Evolutionary conservation across 2,113 vertebrate genomes (phyloP), one percentile per base, ranked within the genome.

Genomic region (Thermophis baileyi): DNA sequence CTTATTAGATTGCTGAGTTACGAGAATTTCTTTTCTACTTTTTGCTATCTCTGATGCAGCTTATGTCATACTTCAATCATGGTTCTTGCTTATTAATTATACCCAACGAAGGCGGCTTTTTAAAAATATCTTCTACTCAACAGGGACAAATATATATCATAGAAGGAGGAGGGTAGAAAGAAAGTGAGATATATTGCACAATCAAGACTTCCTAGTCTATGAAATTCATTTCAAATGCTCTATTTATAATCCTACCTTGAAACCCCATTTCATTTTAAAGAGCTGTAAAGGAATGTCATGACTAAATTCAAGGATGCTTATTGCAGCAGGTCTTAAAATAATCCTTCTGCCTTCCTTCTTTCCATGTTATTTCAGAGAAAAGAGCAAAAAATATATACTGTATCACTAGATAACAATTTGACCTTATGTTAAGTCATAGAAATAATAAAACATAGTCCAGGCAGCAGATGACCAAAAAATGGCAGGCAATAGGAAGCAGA

Each of bases 1-100:
- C 92, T 0, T 12, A 95, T 90, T 94, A 97, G 97, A 97, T 96
- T 97, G 97, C 96, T 97, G 97, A 97, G 96, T 96, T 97, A 97
- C 96, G 95, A 97, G 55, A 94, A 95, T 96, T 97, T 96, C 96
- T 96, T 96, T 97, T 97, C 95, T 97, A 95, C 94, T 94, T 97
- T 97, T 97, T 97, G 96, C 94, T 96, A 94, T 94, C 92, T 93
- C 94, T 96, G 95, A 97, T 97, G 96, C 50, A 95, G 95, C 94
- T 96, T 0, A 3, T 97, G 96, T 97, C 96, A 93, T 92, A 94
- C 95, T 85, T 94, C 93, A 94, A 97, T 97, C 97, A 96, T 88
- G 97, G 95, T 96, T 97, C 94, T 89, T 92, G 96, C 96, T 97
- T 97, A 97, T 97, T 98, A 98, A 98, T 98, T 97, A 97, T 96